These are phyloP conservation scores for Mionectes olivaceus DNA, from an alignment of 2,797 vertebrate genomes.

Conservation along the genomic window DNA sequence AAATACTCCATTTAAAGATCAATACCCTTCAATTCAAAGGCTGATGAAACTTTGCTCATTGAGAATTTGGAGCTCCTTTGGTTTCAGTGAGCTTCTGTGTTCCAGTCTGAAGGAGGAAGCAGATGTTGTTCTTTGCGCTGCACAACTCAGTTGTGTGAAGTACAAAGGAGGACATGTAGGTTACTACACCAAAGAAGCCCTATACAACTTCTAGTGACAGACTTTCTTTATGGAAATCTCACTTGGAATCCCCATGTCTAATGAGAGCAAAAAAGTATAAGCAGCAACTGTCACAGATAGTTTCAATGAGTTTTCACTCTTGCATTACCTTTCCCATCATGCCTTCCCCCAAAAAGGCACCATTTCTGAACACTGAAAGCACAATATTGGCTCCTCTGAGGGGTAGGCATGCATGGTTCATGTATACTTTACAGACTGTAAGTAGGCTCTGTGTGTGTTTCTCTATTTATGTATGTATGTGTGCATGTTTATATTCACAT, in stretches of 20 bases:
- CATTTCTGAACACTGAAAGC: slow-evolving; percentile 21
- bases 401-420: slow-evolving; percentile 56
- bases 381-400: slow-evolving; percentile 21
- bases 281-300: not conserved
- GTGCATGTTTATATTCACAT: slow-evolving; percentile 20
- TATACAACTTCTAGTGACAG: not conserved
- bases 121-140: not conserved
- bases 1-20: not conserved
- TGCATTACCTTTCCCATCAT: not conserved
- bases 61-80: not conserved
- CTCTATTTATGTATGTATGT: not conserved
- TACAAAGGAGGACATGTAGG: not conserved
- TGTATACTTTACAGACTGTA: not conserved
- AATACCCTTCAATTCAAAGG: not conserved
- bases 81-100: not conserved
- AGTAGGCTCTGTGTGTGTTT: not conserved
- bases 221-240: not conserved
- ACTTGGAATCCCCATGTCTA: not conserved
- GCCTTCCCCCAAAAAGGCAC: slow-evolving; percentile 47
- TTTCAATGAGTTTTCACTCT: not conserved
- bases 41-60: not conserved
- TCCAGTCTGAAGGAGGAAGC: not conserved
- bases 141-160: not conserved
- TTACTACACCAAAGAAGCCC: not conserved
- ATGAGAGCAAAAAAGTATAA: not conserved